Evolutionary conservation across 2,113 vertebrate species (phyloP), one percentile per base, ranked within the genome.

Genomic region (Coptodon rendalli): DNA sequence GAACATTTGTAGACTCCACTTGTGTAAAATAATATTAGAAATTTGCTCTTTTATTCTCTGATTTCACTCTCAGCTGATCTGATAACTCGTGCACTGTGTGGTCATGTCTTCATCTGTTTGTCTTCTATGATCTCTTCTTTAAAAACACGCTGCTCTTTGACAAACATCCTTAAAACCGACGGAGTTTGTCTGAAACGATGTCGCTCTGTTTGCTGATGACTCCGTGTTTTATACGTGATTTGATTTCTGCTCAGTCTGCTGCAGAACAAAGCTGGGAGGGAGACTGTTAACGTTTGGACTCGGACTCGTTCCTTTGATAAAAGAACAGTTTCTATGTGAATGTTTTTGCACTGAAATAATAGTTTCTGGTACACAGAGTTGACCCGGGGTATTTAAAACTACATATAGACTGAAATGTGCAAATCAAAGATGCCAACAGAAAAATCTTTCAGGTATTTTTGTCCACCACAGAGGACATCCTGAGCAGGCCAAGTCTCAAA

Each of bases 291-390:
- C 27, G 31, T 50, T 16, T 2, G 40, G 4, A 17, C 6, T 50
- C 2, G 8, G 1, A 45, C 5, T 45, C 0, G 13, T 27, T 27
- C 13, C 22, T 0, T 29, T 17, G 68, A 73, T 73, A 3, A 17
- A 76, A 76, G 31, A 66, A 56, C 22, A 56, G 61, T 3, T 66
- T 66, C 61, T 38, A n/a, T 36, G 61, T 38, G 61, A 31, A 50
- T 0, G 31, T 38, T 22, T 53, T 7, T 13, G 45, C 45, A 50
- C 9, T 29, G 0, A 79, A 34, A 34, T 13, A 52, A 50, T 24
- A 19, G 6, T 9, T 22, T 54, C 31, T 36, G 2, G 31, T 54
- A 12, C 12, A 57, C 56, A 22, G 16, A 50, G 24, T 31, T 50
- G 14, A 43, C 11, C 7, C 7, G 27, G 2, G 24, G 22, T 6